Evolutionary conservation across 2,113 vertebrate species (phyloP), one percentile per base, ranked within the genome.

Genomic region (Pionites leucogaster): DNA sequence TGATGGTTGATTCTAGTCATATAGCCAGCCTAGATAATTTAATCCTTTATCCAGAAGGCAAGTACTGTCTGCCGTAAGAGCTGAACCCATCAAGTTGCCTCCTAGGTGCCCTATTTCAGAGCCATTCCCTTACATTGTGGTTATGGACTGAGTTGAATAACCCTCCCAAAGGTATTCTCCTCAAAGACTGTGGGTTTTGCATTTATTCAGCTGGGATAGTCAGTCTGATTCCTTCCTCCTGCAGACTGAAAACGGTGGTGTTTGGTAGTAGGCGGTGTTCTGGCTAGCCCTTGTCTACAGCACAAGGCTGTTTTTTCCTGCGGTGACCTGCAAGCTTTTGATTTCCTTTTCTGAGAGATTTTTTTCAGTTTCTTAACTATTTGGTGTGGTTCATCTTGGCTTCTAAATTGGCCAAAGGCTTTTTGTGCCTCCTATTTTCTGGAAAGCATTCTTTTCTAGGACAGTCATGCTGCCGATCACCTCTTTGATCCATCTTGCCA

Each of bases 281-380:
- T 83, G 76, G 79, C 71, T 39, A 72, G 64, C 76, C 64, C 69
- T 83, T 15, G 11, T 55, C 68, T 93, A 41, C 20, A 78, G 80
- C 63, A 90, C 63, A 80, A 90, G 79, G 75, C 41, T 94, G 86
- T 23, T 83, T 88, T 63, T 71, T 39, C 64, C 88, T 88, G 41
- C 1, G 1, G 68, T 86, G 89, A 93, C 59, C 76, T 93, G 88
- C 59, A 75, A 88, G 77, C 49, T 39, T 94, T 82, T 77, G 85
- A 49, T 94, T 86, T 94, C 60, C 53, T 88, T 94, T 88, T 75
- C 86, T 47, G 27, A 50, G 31, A 2, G 10, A 31, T 55, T 86
- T 82, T 57, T 86, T 69, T 75, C 60, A 39, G 46, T 74, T 92
- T 88, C 86, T 95, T 92, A 93, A 94, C 91, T 88, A 64, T 86